phyloP scores from a whole-genome alignment of 2,888 invertebrate genomes.

The Ariolimax columbianus region DNA sequence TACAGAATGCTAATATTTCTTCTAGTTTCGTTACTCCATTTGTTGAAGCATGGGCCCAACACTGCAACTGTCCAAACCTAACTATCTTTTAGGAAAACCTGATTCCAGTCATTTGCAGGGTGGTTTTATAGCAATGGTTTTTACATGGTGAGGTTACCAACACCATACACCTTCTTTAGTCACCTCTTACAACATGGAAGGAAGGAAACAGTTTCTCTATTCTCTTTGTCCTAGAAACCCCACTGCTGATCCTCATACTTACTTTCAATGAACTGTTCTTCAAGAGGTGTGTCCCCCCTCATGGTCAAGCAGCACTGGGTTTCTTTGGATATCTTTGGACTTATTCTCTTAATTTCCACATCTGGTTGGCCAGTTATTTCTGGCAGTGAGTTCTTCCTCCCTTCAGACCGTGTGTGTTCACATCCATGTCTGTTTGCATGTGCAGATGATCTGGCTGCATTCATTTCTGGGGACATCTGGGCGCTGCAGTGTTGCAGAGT shows the following conservation, averaged over 20 bases:
- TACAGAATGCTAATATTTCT: too few species aligned
- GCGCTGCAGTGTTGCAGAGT: constrained; percentile 41
- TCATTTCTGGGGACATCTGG: constrained; percentile 41
- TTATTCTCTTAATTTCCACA: constrained; percentile 57
- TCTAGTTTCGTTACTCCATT: too few species aligned
- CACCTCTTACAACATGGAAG: too few species aligned
- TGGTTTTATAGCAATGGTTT: too few species aligned
- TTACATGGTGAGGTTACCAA: too few species aligned
- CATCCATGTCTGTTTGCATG: neutral
- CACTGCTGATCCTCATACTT: constrained; percentile 50
- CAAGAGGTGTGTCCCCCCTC: constrained; percentile 59
- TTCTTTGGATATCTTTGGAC: constrained; percentile 67
- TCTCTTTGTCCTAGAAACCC: too few species aligned
- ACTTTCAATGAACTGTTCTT: constrained; percentile 71
- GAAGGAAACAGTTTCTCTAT: too few species aligned
- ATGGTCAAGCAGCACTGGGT: constrained; percentile 64
- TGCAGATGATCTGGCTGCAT: neutral
- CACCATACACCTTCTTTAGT: too few species aligned
- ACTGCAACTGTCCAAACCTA: too few species aligned
- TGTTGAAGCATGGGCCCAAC: too few species aligned
- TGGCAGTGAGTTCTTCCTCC: constrained; percentile 63
- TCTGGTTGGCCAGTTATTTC: constrained; percentile 66
- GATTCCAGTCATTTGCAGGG: too few species aligned
- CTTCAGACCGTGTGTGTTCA: constrained; percentile 36
- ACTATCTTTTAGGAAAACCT: too few species aligned